phyloP scores from a whole-genome alignment of 1,140 invertebrate species.

The Bombus pascuorum region DNA sequence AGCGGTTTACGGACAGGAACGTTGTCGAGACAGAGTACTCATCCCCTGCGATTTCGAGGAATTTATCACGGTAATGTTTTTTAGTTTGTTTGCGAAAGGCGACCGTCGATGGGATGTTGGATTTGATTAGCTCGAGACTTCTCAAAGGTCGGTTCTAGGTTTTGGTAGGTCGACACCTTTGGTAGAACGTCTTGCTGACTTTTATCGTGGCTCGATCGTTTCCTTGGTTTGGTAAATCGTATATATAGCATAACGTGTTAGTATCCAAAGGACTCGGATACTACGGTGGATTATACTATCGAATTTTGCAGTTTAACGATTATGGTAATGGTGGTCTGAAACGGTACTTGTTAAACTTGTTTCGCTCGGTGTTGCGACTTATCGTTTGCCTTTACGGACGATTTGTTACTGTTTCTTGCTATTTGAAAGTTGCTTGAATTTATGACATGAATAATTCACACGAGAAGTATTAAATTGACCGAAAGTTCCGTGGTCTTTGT shows the following conservation, averaged over 20 bases:
- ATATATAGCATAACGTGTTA: background rate
- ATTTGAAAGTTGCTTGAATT: background rate
- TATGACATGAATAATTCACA: background rate
- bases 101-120: no score
- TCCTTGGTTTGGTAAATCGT: background rate
- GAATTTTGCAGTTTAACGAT: background rate
- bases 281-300: background rate
- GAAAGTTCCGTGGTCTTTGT: background rate
- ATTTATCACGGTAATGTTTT: slow-evolving; percentile 86
- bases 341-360: background rate
- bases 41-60: slow-evolving; percentile 92
- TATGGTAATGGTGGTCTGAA: background rate
- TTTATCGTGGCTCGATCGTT: background rate
- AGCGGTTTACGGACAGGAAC: slow-evolving; percentile 66
- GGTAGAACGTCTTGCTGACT: background rate
- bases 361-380: background rate
- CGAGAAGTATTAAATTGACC: background rate
- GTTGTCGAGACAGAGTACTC: slow-evolving; percentile 88
- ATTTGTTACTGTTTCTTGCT: background rate
- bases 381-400: background rate
- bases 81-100: background rate
- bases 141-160: background rate
- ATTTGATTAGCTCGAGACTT: no score
- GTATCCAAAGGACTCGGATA: background rate
- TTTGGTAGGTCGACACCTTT: no score